Evolutionary conservation across 2,888 invertebrate species (phyloP), one percentile per base, ranked within the genome.

Genomic region (Trilocha varians): DNA sequence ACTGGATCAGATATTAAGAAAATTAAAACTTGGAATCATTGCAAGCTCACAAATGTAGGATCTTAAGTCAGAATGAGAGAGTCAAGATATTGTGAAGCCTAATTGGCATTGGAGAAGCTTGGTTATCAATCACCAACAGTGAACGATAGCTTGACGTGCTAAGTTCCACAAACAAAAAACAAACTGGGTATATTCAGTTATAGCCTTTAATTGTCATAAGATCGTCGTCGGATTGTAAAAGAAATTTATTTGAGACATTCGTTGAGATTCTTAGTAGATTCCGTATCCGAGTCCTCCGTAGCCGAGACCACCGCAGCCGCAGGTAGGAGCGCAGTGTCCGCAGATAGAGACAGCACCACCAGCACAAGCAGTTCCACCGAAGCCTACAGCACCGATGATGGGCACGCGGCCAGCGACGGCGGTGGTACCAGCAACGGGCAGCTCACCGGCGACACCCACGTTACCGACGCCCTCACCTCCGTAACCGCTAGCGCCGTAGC

Each of bases 391-490:
- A 25, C 25, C 25, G 25, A 25, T 25, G 25, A 25, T 25, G 25
- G 25, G 25, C 25, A 25, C 25, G 6, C 25, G 25, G 11, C 61
- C 62, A 6, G 46, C 45, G 33, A 62, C 47, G 14, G 41, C 35
- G 4, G 60, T 44, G 11, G 44, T 42, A 34, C 62, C 59, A 13
- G 49, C 53, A 5, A 57, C 25, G 4, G 46, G 49, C 39, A 59
- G 38, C 40, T 52, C 50, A 5, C 59, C 57, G 14, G 43, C 45
- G 14, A 55, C 55, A 2, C 44, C 48, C 3, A 57, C 38, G 39
- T 55, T 49, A 25, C 50, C 54, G 32, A 48, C 34, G 5, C 55
- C 55, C 33, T 39, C 40, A 33, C 48, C 49, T 13, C 46, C 50
- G 39, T 45, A 50, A 1, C 51, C 53, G 16, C 48, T n/a, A n/a